Percentiles rank a stretch among this genome's conserved stretches.
Evolutionary conservation across 2,113 vertebrate genomes (phyloP).

Genomic region (Cephalophus harveyi): DNA sequence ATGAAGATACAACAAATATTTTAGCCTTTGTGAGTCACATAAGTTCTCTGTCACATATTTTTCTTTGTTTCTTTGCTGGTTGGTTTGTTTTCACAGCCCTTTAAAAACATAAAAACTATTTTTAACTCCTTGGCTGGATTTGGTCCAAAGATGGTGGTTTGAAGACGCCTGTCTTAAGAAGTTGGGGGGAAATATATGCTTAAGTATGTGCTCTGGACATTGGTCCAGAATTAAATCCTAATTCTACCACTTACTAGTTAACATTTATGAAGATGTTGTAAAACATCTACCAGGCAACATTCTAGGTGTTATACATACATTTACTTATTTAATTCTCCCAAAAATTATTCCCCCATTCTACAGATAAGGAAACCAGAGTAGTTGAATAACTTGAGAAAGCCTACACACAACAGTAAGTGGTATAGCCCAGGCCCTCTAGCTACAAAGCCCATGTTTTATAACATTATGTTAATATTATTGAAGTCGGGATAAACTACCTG

Average conservation of each 20-base stretch:
- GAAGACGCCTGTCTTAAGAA: neutral
- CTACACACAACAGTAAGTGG: neutral
- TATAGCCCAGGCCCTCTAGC: neutral
- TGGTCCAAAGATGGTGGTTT: neutral
- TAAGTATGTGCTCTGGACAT: neutral
- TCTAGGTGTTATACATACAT: neutral
- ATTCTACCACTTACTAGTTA: neutral
- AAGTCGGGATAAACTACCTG: neutral
- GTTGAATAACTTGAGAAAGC: neutral
- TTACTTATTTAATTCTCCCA: neutral
- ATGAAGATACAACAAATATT: slow-evolving; percentile 7
- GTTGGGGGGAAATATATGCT: neutral
- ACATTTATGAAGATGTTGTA: neutral
- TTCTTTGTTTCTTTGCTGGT: slow-evolving; percentile 1
- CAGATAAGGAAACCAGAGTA: neutral
- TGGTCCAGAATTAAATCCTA: slow-evolving; percentile 7
- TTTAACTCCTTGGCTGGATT: neutral
- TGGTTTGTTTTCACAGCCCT: neutral
- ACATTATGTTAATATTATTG: neutral
- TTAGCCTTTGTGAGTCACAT: slow-evolving; percentile 3
- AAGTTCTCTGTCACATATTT: neutral
- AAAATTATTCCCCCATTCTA: neutral
- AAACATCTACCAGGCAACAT: neutral
- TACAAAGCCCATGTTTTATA: neutral
- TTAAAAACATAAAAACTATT: slow-evolving; percentile 12